These are phyloP conservation scores for Spinus olivaceus DNA, from an alignment of 2,797 vertebrate genomes.

Conservation along the genomic window DNA sequence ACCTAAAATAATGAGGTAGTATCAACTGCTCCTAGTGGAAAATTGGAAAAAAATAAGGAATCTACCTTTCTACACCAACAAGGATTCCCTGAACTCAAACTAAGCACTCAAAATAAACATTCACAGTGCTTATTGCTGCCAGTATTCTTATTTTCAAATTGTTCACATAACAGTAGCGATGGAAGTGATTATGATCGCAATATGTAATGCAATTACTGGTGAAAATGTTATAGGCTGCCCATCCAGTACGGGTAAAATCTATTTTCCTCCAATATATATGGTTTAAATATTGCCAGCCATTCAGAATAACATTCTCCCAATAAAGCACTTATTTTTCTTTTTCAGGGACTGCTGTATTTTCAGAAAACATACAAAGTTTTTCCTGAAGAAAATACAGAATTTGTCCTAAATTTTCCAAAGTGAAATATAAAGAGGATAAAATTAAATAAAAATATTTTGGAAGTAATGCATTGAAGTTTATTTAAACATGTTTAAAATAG, in stretches of 20 bases:
- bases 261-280: background rate
- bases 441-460: background rate
- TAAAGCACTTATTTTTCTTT: background rate
- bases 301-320: constrained; percentile 9
- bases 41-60: background rate
- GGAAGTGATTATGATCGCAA: background rate
- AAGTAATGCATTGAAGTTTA: background rate
- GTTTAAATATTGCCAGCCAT: background rate
- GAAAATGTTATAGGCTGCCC: background rate
- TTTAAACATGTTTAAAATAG: background rate
- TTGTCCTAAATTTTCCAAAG: background rate
- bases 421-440: background rate
- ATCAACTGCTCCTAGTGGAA: background rate
- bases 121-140: background rate
- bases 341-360: background rate
- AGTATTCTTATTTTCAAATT: background rate
- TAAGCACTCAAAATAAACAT: background rate
- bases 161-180: background rate
- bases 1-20: background rate
- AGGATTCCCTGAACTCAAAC: background rate
- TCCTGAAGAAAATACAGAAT: background rate
- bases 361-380: background rate
- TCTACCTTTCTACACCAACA: background rate
- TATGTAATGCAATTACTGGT: background rate
- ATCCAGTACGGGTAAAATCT: background rate